These are phyloP conservation scores for Lasioglossum calceatum DNA, from an alignment of 2,888 invertebrate genomes.

Conservation along the genomic window DNA sequence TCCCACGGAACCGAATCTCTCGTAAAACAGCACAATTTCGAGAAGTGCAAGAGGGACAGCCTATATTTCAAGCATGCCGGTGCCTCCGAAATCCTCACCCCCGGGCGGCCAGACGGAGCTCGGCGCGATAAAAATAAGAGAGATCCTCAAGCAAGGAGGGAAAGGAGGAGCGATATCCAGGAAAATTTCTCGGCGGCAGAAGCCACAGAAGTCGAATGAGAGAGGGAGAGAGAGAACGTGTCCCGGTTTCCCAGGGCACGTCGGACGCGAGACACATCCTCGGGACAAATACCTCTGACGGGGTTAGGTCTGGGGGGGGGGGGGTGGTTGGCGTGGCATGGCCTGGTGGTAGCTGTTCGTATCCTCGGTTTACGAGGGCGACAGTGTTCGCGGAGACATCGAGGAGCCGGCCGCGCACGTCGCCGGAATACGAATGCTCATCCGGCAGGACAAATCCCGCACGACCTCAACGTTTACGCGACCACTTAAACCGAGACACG, in stretches of 20 bases:
- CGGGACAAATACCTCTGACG: slow-evolving; percentile 39
- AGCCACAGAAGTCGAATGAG: background rate
- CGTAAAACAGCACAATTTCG: background rate
- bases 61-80: background rate
- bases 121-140: slow-evolving; percentile 19
- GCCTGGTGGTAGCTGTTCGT: slow-evolving; percentile 1
- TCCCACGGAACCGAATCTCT: background rate
- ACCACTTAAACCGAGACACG: slow-evolving; percentile 68
- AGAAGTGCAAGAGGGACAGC: background rate
- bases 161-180: background rate
- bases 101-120: background rate
- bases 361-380: slow-evolving; percentile 59
- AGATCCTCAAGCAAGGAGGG: background rate
- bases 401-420: slow-evolving; percentile 27
- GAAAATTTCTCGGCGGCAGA: background rate
- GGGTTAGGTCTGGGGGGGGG: background rate
- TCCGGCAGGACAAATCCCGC: slow-evolving; percentile 47
- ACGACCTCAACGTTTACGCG: slow-evolving; percentile 58
- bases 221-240: background rate
- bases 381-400: slow-evolving; percentile 12
- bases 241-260: slow-evolving; percentile 18
- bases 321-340: background rate
- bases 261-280: slow-evolving; percentile 28
- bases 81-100: background rate
- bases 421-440: slow-evolving; percentile 66